Evolutionary conservation across 2,113 vertebrate species (phyloP).

Genomic region (Atractosteus spatula): DNA sequence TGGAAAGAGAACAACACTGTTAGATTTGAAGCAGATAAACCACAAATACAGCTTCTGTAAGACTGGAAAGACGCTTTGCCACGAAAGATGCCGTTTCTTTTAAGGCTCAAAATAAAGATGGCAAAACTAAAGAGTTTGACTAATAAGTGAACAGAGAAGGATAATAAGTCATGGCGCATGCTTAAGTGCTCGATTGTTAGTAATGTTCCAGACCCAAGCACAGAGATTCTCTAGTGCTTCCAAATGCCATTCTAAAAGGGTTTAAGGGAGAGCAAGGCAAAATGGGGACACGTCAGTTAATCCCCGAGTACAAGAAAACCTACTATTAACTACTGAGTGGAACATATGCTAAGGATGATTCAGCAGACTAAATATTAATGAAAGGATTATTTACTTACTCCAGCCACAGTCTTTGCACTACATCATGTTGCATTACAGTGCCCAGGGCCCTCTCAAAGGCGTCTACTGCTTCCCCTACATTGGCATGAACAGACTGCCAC

Average conservation of each 20-base stretch:
- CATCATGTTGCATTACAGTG: constrained; percentile 72
- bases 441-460: constrained; percentile 89
- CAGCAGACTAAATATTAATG: background rate
- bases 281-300: background rate
- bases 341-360: background rate
- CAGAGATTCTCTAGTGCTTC: background rate
- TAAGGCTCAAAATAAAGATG: background rate
- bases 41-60: too few relatives aligned
- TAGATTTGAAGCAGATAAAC: background rate
- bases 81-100: background rate
- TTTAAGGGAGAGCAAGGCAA: background rate
- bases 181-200: too few relatives aligned
- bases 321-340: too few relatives aligned
- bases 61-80: background rate
- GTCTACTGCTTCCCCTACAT: constrained; percentile 71
- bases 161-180: background rate
- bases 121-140: background rate
- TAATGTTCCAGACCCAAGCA: too few relatives aligned
- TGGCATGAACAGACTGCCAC: constrained; percentile 81
- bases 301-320: too few relatives aligned
- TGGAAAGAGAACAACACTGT: constrained; percentile 60
- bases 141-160: background rate
- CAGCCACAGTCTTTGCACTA: constrained; percentile 86
- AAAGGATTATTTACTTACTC: constrained; percentile 77
- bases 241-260: background rate